phyloP scores from a whole-genome alignment of 2,888 invertebrate species.

The Netelia virgata region DNA sequence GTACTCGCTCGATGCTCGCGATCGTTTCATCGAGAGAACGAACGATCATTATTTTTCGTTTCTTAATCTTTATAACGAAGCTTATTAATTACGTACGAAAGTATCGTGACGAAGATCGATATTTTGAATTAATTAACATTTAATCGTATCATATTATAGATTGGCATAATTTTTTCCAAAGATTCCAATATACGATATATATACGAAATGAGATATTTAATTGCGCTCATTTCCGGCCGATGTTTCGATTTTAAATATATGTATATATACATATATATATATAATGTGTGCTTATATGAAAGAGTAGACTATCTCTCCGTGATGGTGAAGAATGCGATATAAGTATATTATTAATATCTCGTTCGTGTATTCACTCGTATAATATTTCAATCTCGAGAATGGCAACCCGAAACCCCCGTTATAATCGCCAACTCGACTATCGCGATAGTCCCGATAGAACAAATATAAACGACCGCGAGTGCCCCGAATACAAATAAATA shows the following conservation, averaged over 20 bases:
- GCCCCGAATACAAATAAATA: conserved; percentile 1
- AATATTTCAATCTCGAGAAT: conserved; percentile 50
- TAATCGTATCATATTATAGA: not conserved
- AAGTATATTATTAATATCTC: conserved; percentile 46
- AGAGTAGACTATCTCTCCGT: not conserved
- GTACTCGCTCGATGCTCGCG: no score
- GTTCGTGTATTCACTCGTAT: conserved; percentile 5
- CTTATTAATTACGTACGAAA: no score
- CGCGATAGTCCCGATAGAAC: not conserved
- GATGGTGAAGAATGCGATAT: conserved; percentile 38
- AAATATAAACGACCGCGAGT: not conserved
- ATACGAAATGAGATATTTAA: conserved; percentile 30
- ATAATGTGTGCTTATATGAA: no score
- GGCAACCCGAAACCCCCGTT: conserved; percentile 20
- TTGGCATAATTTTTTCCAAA: no score
- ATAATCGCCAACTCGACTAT: conserved; percentile 3
- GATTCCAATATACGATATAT: not conserved
- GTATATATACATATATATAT: not conserved
- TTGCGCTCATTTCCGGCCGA: not conserved
- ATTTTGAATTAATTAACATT: not conserved
- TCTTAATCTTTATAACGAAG: no score
- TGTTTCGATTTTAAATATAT: not conserved
- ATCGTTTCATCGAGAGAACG: no score
- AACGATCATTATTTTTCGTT: no score
- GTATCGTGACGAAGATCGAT: no score